Percentiles rank a stretch among this genome's conserved stretches.
These are phyloP conservation scores for Phalacrocorax pelagicus DNA, from an alignment of 2,113 vertebrate genomes.

Conservation along the genomic window DNA sequence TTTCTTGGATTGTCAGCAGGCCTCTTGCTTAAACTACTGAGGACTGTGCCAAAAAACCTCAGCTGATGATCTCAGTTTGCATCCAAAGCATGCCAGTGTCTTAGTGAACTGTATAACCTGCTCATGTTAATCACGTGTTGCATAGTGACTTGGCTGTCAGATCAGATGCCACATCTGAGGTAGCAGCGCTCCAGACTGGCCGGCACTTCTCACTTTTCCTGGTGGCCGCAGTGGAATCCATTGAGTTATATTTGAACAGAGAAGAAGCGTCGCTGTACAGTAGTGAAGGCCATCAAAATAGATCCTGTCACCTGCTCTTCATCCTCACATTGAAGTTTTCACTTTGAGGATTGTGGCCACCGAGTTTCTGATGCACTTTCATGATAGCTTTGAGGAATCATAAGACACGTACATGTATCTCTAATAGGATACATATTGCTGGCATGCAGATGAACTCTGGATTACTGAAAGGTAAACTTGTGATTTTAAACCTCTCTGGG, in stretches of 20 bases:
- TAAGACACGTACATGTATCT: not conserved
- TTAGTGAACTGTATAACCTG: conserved; percentile 2
- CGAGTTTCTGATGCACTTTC: not conserved
- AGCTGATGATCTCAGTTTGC: conserved; percentile 48
- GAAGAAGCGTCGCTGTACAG: not conserved
- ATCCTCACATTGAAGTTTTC: not conserved
- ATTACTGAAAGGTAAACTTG: conserved; percentile 5
- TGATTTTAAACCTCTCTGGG: not conserved
- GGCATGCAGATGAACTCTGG: not conserved
- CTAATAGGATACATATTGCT: not conserved
- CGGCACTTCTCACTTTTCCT: not conserved
- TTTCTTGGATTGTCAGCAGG: conserved; percentile 49
- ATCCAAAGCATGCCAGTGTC: conserved; percentile 7
- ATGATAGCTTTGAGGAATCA: not conserved
- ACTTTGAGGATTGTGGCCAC: not conserved
- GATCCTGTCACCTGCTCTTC: conserved; percentile 4
- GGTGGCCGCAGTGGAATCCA: not conserved
- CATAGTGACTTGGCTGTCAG: conserved; percentile 6
- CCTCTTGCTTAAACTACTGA: conserved; percentile 18
- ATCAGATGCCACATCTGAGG: not conserved
- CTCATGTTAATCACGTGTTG: not conserved
- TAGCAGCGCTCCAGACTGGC: conserved; percentile 20
- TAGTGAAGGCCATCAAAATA: not conserved
- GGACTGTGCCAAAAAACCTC: conserved; percentile 29
- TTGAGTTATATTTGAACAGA: conserved; percentile 18